Base-by-base conservation (phyloP, 1,140 invertebrate genomes). In the Drosophila tropicalis region DNA sequence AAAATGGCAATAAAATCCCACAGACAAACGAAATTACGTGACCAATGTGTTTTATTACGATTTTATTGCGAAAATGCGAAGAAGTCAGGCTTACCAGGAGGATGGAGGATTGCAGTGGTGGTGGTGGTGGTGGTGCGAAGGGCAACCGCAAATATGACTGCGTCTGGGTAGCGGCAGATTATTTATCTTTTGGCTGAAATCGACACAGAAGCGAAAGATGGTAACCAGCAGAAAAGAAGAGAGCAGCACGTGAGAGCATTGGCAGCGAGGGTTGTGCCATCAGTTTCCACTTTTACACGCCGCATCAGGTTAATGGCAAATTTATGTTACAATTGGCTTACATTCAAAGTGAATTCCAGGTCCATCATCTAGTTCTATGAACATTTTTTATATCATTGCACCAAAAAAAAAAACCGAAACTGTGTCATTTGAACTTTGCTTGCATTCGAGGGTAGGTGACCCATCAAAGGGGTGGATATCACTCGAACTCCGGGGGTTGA, bases 31-130 rank as follows among this genome's bases (percentile, higher is more conserved):
- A 87, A 91, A 91, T 90, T 90, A 91, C 90, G 90, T 91, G 90
- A 91, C 90, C 87, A 90, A 91, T 91, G 90, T 91, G 81, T 91
- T 91, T 91, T 91, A 91, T 91, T 90, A 86, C 90, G 81, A 91
- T 91, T 91, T 91, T 91, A 91, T 91, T 90, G 86, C 90, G 82
- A 89, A 86, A 90, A 86, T 78, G 83, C 84, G 85, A 78, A 87
- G 84, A 87, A 87, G 84, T 72, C 84, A 87, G 83, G 72, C 66
- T 62, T 61, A 60, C 58, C 22, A 29, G 67, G 41, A 6, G 32
- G 39, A 3, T 13, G 67, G 12, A 39, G 55, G 36, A 44, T 15
- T 36, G 47, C 3, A 5, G 36, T 29, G 4, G 5, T 29, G 25
- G 2, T 29, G 5, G 29, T 29, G 29, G 25, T 29, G 25, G 29